These are phyloP conservation scores for Pollenia griseotomentosa DNA, from an alignment of 2,888 invertebrate genomes.

Conservation along the genomic window DNA sequence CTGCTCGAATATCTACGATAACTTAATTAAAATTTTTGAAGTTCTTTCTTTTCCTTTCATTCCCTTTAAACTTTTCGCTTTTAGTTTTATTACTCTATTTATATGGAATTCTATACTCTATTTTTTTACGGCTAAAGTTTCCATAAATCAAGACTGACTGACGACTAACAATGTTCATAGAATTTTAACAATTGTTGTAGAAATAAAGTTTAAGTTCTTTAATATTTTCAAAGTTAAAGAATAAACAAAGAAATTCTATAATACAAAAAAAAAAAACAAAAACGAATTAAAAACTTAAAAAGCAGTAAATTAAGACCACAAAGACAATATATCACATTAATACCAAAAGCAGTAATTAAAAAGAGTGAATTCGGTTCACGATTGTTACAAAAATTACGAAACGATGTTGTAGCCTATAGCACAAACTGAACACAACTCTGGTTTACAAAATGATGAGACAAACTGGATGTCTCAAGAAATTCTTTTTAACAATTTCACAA, in stretches of 20 bases:
- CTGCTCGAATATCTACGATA: too few species aligned
- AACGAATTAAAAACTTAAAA: conserved; percentile 57
- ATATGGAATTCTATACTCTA: conserved; percentile 62
- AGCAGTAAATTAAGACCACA: conserved; percentile 56
- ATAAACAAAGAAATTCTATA: conserved; percentile 56
- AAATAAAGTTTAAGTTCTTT: conserved; percentile 36
- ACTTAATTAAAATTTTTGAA: conserved; percentile 45
- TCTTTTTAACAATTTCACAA: too few species aligned
- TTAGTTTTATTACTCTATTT: conserved; percentile 66
- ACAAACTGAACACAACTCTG: too few species aligned
- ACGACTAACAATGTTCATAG: conserved; percentile 5
- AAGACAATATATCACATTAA: conserved; percentile 40
- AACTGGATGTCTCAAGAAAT: too few species aligned
- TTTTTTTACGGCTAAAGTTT: conserved; percentile 52
- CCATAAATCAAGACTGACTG: conserved; percentile 51
- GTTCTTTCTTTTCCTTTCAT: background rate
- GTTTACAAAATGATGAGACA: too few species aligned
- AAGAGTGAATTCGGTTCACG: background rate
- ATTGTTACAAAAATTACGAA: background rate
- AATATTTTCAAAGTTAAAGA: conserved; percentile 29
- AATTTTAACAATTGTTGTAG: conserved; percentile 50
- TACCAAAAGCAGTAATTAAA: background rate
- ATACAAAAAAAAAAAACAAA: conserved; percentile 8
- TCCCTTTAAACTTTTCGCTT: background rate
- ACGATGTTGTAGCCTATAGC: too few species aligned